Evolutionary conservation across 2,113 vertebrate species (phyloP).

Genomic region (Sebastes fasciatus): DNA sequence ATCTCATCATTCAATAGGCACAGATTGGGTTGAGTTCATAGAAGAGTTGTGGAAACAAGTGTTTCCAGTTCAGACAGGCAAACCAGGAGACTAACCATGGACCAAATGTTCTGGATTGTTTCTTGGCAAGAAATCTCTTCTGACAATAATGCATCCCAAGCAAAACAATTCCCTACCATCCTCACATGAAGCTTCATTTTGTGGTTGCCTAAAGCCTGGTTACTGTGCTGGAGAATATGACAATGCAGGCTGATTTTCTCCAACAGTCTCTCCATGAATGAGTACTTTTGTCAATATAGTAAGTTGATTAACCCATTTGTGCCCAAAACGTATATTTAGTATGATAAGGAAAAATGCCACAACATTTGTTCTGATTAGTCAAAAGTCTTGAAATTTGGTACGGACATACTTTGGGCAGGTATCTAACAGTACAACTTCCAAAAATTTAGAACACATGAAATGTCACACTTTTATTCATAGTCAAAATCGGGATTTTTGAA

Average conservation of each 20-base stretch:
- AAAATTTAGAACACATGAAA: too few relatives aligned
- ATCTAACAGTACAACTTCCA: too few relatives aligned
- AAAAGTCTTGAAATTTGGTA: too few relatives aligned
- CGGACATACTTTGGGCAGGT: too few relatives aligned
- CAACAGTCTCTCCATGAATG: background rate
- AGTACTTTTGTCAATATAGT: background rate
- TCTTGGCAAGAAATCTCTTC: constrained; percentile 22
- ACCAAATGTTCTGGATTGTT: constrained; percentile 39
- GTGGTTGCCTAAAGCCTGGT: background rate
- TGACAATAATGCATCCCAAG: constrained; percentile 29
- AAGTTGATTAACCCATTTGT: background rate
- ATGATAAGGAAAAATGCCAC: too few relatives aligned
- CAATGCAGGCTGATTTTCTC: background rate
- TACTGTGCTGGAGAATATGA: background rate
- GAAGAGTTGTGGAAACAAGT: background rate
- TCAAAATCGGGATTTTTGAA: too few relatives aligned
- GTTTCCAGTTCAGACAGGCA: constrained; percentile 29
- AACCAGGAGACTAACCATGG: constrained; percentile 36
- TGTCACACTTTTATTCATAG: too few relatives aligned
- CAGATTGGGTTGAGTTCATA: constrained; percentile 14
- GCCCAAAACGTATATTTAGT: too few relatives aligned
- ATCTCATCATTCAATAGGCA: background rate
- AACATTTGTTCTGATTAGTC: too few relatives aligned
- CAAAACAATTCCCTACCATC: constrained; percentile 8
- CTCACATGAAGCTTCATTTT: background rate